phyloP scores from a whole-genome alignment of 2,797 vertebrate genomes.

The Parauchenoglanis ngamensis region DNA sequence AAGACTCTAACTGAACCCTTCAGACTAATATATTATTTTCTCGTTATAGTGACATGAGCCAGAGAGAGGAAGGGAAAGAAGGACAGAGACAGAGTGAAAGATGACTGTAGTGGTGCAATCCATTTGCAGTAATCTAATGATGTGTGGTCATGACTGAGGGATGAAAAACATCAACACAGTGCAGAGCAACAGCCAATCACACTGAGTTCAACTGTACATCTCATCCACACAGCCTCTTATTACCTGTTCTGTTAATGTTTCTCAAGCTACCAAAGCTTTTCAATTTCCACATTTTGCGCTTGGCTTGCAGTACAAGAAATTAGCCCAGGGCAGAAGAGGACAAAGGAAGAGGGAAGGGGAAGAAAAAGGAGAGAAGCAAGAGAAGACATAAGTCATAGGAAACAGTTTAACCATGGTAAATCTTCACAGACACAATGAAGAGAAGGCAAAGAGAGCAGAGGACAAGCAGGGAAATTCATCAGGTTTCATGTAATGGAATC shows the following conservation, averaged over 20 bases:
- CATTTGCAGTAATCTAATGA: slow-evolving; percentile 53
- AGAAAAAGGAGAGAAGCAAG: slow-evolving; percentile 45
- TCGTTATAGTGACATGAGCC: slow-evolving; percentile 45
- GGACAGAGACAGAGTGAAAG: slow-evolving; percentile 33
- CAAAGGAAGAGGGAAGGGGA: slow-evolving; percentile 37
- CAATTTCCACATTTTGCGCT: slow-evolving; percentile 99
- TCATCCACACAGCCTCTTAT: slow-evolving; percentile 61
- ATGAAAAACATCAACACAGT: slow-evolving; percentile 38
- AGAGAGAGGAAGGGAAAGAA: slow-evolving; percentile 27
- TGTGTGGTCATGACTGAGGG: slow-evolving; percentile 31
- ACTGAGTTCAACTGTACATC: slow-evolving; percentile 38
- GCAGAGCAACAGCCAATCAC: slow-evolving; percentile 49
- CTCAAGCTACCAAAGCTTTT: slow-evolving; percentile 99
- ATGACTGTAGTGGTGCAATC: slow-evolving; percentile 23
- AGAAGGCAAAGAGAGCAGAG: slow-evolving; percentile 17
- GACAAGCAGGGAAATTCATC: background rate
- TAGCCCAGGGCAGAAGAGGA: slow-evolving; percentile 64
- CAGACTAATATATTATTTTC: slow-evolving; percentile 39
- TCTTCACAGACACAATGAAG: slow-evolving; percentile 11
- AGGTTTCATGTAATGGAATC: background rate
- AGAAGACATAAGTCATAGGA: slow-evolving; percentile 40
- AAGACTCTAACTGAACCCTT: slow-evolving; percentile 27
- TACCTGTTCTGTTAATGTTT: slow-evolving; percentile 99
- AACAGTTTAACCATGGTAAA: slow-evolving; percentile 20
- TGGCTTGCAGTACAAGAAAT: slow-evolving; percentile 83